Conservation (phyloP, 2,888 invertebrate genomes). For the Neria commutata region DNA sequence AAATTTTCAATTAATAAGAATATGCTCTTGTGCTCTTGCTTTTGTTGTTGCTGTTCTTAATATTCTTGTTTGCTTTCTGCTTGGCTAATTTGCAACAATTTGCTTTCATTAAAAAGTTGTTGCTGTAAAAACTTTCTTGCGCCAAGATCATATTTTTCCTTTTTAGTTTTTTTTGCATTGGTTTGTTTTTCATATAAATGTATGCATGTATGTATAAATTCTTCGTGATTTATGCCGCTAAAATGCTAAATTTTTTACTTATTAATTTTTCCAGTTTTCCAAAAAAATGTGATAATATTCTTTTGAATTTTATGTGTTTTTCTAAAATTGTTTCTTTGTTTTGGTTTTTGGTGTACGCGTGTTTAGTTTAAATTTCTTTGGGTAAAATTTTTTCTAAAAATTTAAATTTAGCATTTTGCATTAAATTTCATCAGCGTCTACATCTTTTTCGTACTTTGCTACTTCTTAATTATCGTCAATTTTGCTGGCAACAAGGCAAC, state of each 20-base stretch:
- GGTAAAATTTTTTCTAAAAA: conserved; percentile 59
- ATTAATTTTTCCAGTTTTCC: conserved; percentile 17
- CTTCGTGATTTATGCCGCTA: conserved; percentile 31
- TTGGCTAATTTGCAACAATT: conserved; percentile 11
- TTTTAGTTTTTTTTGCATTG: conserved; percentile 16
- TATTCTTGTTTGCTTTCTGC: conserved; percentile 15
- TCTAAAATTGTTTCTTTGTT: conserved; percentile 12
- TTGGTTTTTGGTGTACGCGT: no score
- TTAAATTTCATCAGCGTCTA: conserved; percentile 31
- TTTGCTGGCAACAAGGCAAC: conserved; percentile 42
- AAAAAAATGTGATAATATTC: conserved; percentile 25
- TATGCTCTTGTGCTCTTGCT: conserved; percentile 11
- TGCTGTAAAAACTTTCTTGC: conserved; percentile 25
- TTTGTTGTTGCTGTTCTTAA: not conserved
- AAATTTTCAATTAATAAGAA: conserved; percentile 3
- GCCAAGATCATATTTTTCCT: conserved; percentile 19
- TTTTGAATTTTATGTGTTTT: conserved; percentile 24
- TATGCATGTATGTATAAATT: conserved; percentile 28
- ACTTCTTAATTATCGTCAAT: conserved; percentile 27
- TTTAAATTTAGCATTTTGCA: conserved; percentile 51
- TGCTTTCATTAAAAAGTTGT: conserved; percentile 23
- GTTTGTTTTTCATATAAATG: conserved; percentile 14
- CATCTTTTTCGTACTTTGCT: conserved; percentile 26
- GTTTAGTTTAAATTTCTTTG: no score
- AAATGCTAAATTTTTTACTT: conserved; percentile 30